A percentile compares a stretch with the other conserved stretches of the same genome.
Evolutionary conservation across 2,888 invertebrate species (phyloP).

Genomic region (Yponomeuta malinellus): DNA sequence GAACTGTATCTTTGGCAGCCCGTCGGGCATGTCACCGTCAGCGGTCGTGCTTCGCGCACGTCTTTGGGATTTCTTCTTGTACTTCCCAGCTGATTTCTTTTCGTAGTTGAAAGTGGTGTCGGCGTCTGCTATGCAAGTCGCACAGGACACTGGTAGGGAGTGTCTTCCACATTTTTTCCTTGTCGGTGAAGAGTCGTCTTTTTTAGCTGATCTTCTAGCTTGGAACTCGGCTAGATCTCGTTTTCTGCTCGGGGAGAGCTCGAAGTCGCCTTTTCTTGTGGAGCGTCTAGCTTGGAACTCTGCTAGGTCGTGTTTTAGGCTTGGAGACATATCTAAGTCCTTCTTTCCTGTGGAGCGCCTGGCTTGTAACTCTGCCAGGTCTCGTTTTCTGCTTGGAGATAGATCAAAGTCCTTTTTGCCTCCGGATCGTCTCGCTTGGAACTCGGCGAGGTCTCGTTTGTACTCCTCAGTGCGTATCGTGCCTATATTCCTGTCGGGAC

Average conservation of each 20-base stretch:
- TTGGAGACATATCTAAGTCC: not conserved
- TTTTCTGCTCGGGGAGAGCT: slow-evolving; percentile 38
- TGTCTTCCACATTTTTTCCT: slow-evolving; percentile 59
- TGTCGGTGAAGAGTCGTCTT: slow-evolving; percentile 40
- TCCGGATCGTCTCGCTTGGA: slow-evolving; percentile 41
- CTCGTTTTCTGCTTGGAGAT: slow-evolving; percentile 37
- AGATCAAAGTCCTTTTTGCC: not conserved
- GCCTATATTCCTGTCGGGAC: slow-evolving; percentile 38
- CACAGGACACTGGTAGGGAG: slow-evolving; percentile 60
- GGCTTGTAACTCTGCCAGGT: slow-evolving; percentile 67
- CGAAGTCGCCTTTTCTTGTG: slow-evolving; percentile 16
- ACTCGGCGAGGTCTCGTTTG: slow-evolving; percentile 65
- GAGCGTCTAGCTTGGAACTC: slow-evolving; percentile 54
- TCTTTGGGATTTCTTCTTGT: slow-evolving; percentile 51
- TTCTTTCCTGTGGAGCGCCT: not conserved
- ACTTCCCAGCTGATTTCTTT: slow-evolving; percentile 58
- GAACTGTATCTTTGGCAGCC: slow-evolving; percentile 64
- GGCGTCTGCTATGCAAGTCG: slow-evolving; percentile 50
- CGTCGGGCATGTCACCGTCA: slow-evolving; percentile 39
- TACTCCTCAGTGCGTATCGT: slow-evolving; percentile 69
- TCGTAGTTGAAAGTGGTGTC: slow-evolving; percentile 64
- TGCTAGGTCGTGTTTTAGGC: slow-evolving; percentile 53
- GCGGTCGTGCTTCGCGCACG: slow-evolving; percentile 44
- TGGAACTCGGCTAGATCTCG: slow-evolving; percentile 25
- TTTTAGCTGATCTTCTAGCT: not conserved